These are phyloP conservation scores for Cephalophus harveyi DNA, from an alignment of 2,113 vertebrate genomes.

Conservation along the genomic window DNA sequence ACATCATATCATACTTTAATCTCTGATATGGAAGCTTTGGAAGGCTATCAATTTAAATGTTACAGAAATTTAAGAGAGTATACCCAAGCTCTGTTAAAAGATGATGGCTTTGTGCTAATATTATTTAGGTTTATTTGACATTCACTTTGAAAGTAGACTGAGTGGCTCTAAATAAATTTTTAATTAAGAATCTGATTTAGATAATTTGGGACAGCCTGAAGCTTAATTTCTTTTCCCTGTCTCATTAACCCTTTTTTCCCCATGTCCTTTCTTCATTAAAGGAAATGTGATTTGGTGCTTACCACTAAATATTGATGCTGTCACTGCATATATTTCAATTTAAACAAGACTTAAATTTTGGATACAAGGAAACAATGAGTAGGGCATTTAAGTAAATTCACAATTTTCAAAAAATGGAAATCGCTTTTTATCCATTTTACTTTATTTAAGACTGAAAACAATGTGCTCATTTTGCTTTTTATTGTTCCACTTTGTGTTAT, in stretches of 20 bases:
- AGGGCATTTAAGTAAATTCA: background rate
- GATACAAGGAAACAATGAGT: background rate
- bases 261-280: background rate
- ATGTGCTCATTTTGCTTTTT: background rate
- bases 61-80: background rate
- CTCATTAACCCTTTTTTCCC: background rate
- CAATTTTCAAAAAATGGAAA: background rate
- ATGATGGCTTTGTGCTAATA: background rate
- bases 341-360: background rate
- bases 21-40: background rate
- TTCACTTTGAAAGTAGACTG: conserved; percentile 10
- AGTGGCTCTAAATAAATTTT: background rate
- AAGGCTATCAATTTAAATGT: background rate
- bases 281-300: background rate
- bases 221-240: background rate
- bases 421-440: background rate
- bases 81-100: background rate
- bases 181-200: conserved; percentile 18
- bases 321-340: background rate
- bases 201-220: background rate
- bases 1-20: background rate
- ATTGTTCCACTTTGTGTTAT: background rate
- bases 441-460: background rate
- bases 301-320: background rate
- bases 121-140: background rate